Percentiles rank a stretch among this genome's conserved stretches.
Evolutionary conservation across 1,140 invertebrate genomes (phyloP).

Genomic region (Brachionus rotundiformis): DNA sequence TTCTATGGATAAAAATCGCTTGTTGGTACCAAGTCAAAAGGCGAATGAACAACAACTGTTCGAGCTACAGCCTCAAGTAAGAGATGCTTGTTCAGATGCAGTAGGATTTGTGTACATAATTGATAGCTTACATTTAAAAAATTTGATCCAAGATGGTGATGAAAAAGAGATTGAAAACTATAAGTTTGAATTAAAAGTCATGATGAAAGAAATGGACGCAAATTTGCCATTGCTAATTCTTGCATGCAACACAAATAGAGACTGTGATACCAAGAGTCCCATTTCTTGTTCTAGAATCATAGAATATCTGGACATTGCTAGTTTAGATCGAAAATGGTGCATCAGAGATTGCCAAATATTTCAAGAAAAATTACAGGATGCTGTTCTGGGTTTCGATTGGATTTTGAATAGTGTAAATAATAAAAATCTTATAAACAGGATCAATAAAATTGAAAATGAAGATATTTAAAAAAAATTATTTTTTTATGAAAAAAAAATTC

Average conservation of each 20-base stretch:
- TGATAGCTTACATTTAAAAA: slow-evolving; percentile 37
- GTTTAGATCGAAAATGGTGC: slow-evolving; percentile 11
- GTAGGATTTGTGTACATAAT: slow-evolving; percentile 39
- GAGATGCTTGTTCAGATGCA: slow-evolving; percentile 18
- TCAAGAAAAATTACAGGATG: slow-evolving; percentile 31
- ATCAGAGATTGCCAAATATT: slow-evolving; percentile 43
- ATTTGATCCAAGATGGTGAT: neutral
- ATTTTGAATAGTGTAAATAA: slow-evolving; percentile 27
- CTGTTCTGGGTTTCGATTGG: slow-evolving; percentile 17
- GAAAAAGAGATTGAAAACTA: slow-evolving; percentile 45
- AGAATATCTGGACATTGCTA: neutral
- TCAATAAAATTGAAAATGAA: neutral
- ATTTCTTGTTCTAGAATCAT: neutral
- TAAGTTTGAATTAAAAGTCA: neutral
- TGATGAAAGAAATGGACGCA: neutral
- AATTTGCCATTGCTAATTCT: slow-evolving; percentile 34
- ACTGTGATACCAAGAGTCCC: neutral
- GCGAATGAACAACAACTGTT: neutral
- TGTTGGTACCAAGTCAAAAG: neutral
- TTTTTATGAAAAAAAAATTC: neutral
- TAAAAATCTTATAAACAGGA: neutral
- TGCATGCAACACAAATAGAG: neutral
- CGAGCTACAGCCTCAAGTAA: slow-evolving; percentile 36
- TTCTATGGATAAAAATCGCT: neutral
- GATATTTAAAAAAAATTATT: neutral